phyloP scores from a whole-genome alignment of 2,113 vertebrate genomes.

The Bambusicola thoracicus region DNA sequence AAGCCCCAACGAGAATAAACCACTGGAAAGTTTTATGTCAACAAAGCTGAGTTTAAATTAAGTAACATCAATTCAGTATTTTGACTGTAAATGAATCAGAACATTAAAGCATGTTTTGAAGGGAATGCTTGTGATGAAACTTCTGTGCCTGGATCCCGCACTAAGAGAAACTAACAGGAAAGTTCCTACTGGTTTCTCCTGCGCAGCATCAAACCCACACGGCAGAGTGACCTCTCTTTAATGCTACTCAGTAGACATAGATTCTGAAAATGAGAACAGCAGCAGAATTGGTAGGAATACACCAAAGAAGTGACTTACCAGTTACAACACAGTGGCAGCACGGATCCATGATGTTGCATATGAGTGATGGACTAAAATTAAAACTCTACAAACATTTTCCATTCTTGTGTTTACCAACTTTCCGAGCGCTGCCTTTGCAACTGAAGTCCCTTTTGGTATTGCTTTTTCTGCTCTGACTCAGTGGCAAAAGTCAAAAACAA shows the following conservation, averaged over 20 bases:
- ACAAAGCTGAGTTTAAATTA: slow-evolving; percentile 56
- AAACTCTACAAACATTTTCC: slow-evolving; percentile 7
- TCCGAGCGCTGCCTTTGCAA: not conserved
- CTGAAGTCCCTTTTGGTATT: not conserved
- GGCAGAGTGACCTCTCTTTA: not conserved
- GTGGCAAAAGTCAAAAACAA: not conserved
- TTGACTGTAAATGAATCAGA: slow-evolving; percentile 50
- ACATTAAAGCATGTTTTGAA: slow-evolving; percentile 43
- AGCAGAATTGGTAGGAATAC: not conserved
- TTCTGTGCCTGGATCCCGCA: not conserved
- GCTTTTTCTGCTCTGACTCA: not conserved
- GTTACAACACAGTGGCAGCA: not conserved
- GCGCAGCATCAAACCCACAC: not conserved
- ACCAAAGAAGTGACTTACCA: not conserved
- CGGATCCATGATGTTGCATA: not conserved
- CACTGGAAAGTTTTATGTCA: slow-evolving; percentile 65
- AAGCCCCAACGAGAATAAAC: slow-evolving; percentile 61
- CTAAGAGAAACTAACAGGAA: not conserved
- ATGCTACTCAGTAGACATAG: not conserved
- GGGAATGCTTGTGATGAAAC: slow-evolving; percentile 31
- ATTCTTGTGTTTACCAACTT: not conserved
- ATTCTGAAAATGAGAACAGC: not conserved
- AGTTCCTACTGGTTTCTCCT: not conserved
- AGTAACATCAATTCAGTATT: slow-evolving; percentile 54
- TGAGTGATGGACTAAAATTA: not conserved